Base-by-base conservation (phyloP, 2,797 vertebrate genomes). In the Babyrousa celebensis region DNA sequence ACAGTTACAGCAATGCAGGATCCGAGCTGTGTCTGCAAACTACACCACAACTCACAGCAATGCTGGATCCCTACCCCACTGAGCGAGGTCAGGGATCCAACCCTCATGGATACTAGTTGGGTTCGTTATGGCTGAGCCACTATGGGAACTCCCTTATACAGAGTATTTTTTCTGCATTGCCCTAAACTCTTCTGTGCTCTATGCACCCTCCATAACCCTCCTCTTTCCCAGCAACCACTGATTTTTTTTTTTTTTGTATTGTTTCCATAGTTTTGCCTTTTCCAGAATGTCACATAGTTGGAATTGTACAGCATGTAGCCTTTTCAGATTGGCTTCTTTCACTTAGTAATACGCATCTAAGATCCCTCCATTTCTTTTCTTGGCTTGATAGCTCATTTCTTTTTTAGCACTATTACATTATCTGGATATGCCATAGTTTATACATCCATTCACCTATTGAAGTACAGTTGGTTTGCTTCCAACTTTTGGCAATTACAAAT, bases 181-280 rank as follows among this genome's bases (percentile, higher is more conserved):
- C 67, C 32, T 88, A 21, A 74, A 74, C 27, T 32, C 56, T 48
- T 65, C n/a, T 71, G n/a, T 18, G 75, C n/a, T 71, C 56, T 54
- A 6, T 54, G 79, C 6, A 62, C 23, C 18, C 32, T 10, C 29
- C 43, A 27, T n/a, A 14, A 23, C 18, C 6, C 11, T 32, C 36
- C 58, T 17, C 67, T 27, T 18, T 12, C 43, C 40, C 23, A n/a
- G 20, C 20, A 43, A 94, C 32, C 8, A 32, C 48, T 71, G 60
- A 74, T 65, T 43, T 65, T 94, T 70, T 63, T 70, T 63, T 48
- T 48, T 48, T 48, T 48, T 48, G 36, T 36, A 82, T 15, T 63
- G 20, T 74, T 58, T 74, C 68, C 27, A n/a, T 36, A 82, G 85
- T 74, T 82, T 79, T 74, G 67, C 11, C 78, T 67, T 94, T 94